Evolutionary conservation across 1,140 invertebrate genomes (phyloP), one percentile per base, ranked within the genome.

Genomic region (Cydia pomonella): DNA sequence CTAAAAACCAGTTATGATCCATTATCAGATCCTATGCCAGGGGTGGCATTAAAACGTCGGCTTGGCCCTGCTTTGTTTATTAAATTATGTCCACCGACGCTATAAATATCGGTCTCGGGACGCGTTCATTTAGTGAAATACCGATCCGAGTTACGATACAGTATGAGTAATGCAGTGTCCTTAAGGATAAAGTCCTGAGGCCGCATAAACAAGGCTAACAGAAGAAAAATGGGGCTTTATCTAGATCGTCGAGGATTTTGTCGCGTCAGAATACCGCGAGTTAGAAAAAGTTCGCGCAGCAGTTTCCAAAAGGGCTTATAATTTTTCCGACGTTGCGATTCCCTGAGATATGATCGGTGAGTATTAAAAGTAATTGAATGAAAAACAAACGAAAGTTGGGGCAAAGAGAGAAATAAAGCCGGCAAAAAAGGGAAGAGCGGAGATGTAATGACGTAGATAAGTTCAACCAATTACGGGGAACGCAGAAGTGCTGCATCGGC

Each of bases 401-500:
- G 79, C 73, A 88, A 87, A 88, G 75, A 85, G 83, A 85, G 87
- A 85, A 89, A 91, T 88, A 90, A 90, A 87, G 78, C 41, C 78
- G 80, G 80, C 80, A 79, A 90, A 90, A 89, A 86, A 87, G 79
- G 84, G 82, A 83, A 84, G 82, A 87, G 83, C 87, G 86, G 86
- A 90, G 91, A 93, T 93, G 88, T 93, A 92, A 93, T 92, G 90
- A 90, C 85, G 82, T 84, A 92, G 91, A 93, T 93, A 93, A 88
- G 82, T 90, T 87, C 81, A 87, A 91, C 88, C 91, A 93, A 93
- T 93, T 93, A 92, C 91, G 74, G 85, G 80, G 82, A 79, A 79
- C 81, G 79, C 78, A 84, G 85, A 86, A 92, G 82, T 89, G 90
- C 91, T 91, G 88, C 88, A 88, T 92, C 81, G 82, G 84, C 89